A percentile compares a stretch with the other conserved stretches of the same genome.
These are phyloP conservation scores for Polypedilum pembai DNA, from an alignment of 1,140 invertebrate species.

Conservation along the genomic window DNA sequence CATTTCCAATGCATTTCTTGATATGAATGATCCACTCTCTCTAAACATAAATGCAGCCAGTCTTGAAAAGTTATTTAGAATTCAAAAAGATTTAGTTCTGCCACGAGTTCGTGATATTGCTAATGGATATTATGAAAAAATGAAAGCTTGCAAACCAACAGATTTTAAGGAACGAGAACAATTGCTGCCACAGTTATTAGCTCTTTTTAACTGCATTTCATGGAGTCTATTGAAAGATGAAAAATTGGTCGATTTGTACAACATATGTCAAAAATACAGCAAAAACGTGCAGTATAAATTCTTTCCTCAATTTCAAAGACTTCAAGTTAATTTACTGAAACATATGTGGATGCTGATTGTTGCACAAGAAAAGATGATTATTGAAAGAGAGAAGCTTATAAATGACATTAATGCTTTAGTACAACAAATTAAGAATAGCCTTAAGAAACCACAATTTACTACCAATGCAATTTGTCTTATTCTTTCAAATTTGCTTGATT, in stretches of 20 bases:
- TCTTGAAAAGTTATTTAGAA: background rate
- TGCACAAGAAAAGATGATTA: background rate
- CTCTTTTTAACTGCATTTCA: background rate
- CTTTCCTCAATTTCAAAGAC: background rate
- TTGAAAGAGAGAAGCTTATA: background rate
- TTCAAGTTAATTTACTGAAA: conserved; percentile 4
- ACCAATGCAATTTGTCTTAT: background rate
- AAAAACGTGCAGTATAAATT: background rate
- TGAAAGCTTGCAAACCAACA: background rate
- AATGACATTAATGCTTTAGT: background rate
- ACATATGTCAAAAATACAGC: background rate
- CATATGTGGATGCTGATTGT: background rate
- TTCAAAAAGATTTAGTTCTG: background rate
- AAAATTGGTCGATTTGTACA: background rate
- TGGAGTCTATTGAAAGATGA: background rate
- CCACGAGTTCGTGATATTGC: background rate
- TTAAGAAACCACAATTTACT: background rate
- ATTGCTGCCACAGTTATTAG: background rate
- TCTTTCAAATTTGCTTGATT: background rate
- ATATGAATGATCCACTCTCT: background rate
- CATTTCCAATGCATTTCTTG: background rate
- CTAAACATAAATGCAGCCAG: background rate
- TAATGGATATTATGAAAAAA: background rate
- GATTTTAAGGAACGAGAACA: background rate
- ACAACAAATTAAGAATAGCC: background rate